Evolutionary conservation across 2,113 vertebrate genomes (phyloP).

Genomic region (Aspiorhynchus laticeps): DNA sequence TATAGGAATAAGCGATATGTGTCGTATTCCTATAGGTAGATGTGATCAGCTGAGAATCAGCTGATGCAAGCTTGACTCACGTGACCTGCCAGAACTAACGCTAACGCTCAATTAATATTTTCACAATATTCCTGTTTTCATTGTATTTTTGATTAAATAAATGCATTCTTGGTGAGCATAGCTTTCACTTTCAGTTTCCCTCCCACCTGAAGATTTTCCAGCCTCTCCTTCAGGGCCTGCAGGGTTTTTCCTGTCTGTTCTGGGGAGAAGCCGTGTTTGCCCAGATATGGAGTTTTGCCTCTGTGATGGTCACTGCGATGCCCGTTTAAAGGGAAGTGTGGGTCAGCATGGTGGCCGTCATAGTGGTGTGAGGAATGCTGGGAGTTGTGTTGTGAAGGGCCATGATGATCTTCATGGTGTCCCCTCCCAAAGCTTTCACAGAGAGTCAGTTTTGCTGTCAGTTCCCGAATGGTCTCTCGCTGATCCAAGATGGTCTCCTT

Average conservation of each 20-base stretch:
- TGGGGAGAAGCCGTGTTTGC: conserved; percentile 70
- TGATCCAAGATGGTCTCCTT: conserved; percentile 85
- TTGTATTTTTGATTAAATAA: not conserved
- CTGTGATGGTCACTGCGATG: conserved; percentile 68
- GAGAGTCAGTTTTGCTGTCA: conserved; percentile 81
- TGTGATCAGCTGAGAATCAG: too few species aligned
- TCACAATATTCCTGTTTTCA: not conserved
- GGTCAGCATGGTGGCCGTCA: conserved; percentile 60
- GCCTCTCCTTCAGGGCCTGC: conserved; percentile 79
- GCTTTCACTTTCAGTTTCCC: not conserved
- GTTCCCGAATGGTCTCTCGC: conserved; percentile 80
- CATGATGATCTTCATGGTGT: conserved; percentile 66
- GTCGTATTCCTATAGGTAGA: too few species aligned
- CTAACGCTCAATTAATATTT: too few species aligned
- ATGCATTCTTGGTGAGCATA: not conserved
- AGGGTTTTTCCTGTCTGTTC: conserved; percentile 79
- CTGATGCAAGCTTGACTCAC: too few species aligned
- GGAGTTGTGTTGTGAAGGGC: conserved; percentile 52
- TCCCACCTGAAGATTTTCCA: conserved; percentile 80
- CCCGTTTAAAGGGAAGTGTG: conserved; percentile 63
- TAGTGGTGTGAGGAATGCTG: conserved; percentile 59
- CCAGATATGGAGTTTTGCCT: conserved; percentile 57
- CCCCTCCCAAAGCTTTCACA: conserved; percentile 77
- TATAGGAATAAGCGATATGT: too few species aligned
- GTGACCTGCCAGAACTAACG: too few species aligned